Base-by-base conservation (phyloP, 2,888 invertebrate genomes). In the Lymantria dispar region DNA sequence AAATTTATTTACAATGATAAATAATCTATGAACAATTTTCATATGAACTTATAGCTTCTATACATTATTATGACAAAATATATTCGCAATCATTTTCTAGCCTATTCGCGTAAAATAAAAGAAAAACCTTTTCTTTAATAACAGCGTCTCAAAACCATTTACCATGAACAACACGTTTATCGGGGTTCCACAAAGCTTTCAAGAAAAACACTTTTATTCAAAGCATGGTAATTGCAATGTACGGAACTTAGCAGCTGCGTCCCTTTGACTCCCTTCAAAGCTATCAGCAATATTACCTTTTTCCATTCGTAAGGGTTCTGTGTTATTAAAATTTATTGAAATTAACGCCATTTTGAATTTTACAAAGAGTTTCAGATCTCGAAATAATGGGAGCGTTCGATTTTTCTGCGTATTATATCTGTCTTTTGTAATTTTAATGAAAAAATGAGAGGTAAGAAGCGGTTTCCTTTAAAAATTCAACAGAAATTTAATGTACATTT, bases 261-360 rank as follows among this genome's bases (percentile, higher is more conserved):
- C 67, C 64, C 62, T 67, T 64, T 61, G 64, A 66, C 67, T 67
- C 62, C 65, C 64, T 61, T 62, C 54, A 60, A 60, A 59, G 72
- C 72, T 68, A 72, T 74, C 68, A 68, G 58, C 57, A 62, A 69
- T 73, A 75, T 75, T 75, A 68, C 72, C 58, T 67, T 72, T 72
- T 74, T 69, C 61, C 64, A 63, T 65, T 60, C 55, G 60, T 62
- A 64, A 68, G 63, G 64, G 68, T 60, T 56, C 50, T 49, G 60
- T 45, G 58, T 60, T 73, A 75, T 75, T 70, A 68, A 66, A 70
- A 74, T 74, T 75, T 75, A 74, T 74, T 68, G 66, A 61, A 63
- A 63, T 64, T 62, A 64, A 65, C 55, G 46, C 43, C 47, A 40
- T 56, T 54, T 60, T 54, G 61, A 49, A 55, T 54, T 56, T 68